Percentiles rank a stretch among this genome's conserved stretches.
Evolutionary conservation across 2,797 vertebrate species (phyloP).

Genomic region (Rhinatrema bivittatum): DNA sequence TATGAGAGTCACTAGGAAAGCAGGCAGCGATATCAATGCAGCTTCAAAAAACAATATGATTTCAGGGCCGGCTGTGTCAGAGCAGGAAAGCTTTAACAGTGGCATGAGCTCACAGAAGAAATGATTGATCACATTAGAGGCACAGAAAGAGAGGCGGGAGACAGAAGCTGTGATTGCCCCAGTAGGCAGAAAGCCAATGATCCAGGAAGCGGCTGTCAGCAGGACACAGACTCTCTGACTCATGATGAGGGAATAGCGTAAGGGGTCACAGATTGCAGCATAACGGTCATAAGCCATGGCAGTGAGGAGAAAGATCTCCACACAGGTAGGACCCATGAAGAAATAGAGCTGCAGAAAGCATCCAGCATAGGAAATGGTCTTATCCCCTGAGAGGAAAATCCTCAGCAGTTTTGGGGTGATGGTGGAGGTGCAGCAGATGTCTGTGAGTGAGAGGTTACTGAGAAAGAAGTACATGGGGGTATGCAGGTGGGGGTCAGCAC

Average conservation of each 20-base stretch:
- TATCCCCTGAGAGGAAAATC: neutral
- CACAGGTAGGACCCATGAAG: neutral
- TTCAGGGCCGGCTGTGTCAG: neutral
- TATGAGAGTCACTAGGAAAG: neutral
- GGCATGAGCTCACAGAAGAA: constrained; percentile 4
- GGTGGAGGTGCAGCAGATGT: neutral
- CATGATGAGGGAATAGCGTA: neutral
- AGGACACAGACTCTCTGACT: neutral
- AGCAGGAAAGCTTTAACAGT: neutral
- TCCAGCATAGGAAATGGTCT: neutral
- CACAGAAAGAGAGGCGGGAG: neutral
- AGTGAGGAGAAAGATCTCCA: neutral
- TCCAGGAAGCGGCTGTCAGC: neutral
- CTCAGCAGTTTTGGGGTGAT: neutral
- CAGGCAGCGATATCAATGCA: too few species aligned
- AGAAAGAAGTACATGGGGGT: constrained; percentile 1
- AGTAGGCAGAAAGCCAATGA: neutral
- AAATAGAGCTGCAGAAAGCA: neutral
- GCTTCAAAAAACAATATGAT: too few species aligned
- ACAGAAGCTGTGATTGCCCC: neutral
- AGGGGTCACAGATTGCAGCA: neutral
- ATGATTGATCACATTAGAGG: neutral
- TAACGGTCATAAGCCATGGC: constrained; percentile 5
- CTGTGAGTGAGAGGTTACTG: neutral
- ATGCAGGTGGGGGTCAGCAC: neutral